Evolutionary conservation across 2,888 invertebrate genomes (phyloP).

Genomic region (Diploptera punctata): DNA sequence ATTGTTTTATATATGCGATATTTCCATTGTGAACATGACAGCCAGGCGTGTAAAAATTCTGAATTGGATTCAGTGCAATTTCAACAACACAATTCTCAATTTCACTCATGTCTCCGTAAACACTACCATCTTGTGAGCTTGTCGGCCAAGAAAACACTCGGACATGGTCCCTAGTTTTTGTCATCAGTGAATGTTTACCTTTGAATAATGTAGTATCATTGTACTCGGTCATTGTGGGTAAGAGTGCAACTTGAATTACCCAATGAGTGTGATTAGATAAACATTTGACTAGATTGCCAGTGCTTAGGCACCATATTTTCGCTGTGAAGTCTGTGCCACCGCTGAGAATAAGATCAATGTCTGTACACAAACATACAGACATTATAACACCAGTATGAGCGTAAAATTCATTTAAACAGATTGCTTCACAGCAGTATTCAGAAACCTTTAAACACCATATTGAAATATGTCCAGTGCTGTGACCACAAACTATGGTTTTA

Average conservation of each 20-base stretch:
- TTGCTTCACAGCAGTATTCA: conserved; percentile 19
- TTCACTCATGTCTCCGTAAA: conserved; percentile 15
- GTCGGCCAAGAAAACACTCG: conserved; percentile 32
- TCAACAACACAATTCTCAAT: conserved; percentile 31
- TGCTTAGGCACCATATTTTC: conserved; percentile 35
- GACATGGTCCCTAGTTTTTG: conserved; percentile 36
- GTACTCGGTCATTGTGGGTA: background rate
- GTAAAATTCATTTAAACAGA: conserved; percentile 16
- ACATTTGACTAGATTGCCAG: conserved; percentile 31
- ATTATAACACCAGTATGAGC: conserved; percentile 40
- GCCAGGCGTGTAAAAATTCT: conserved; percentile 36
- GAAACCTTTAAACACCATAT: conserved; percentile 25
- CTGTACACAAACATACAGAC: conserved; percentile 33
- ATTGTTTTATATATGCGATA: conserved; percentile 34
- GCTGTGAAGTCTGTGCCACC: conserved; percentile 40
- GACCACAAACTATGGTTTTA: conserved; percentile 33
- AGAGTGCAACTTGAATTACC: conserved; percentile 37
- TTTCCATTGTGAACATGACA: conserved; percentile 31
- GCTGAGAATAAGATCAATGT: conserved; percentile 34
- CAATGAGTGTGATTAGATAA: conserved; percentile 33
- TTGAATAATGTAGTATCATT: conserved; percentile 17
- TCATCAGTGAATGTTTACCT: conserved; percentile 32
- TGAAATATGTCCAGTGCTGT: conserved; percentile 36
- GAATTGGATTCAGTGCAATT: conserved; percentile 27
- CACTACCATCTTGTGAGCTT: background rate